These are phyloP conservation scores for Drosophila affinis DNA, from an alignment of 2,888 invertebrate genomes.

Conservation along the genomic window DNA sequence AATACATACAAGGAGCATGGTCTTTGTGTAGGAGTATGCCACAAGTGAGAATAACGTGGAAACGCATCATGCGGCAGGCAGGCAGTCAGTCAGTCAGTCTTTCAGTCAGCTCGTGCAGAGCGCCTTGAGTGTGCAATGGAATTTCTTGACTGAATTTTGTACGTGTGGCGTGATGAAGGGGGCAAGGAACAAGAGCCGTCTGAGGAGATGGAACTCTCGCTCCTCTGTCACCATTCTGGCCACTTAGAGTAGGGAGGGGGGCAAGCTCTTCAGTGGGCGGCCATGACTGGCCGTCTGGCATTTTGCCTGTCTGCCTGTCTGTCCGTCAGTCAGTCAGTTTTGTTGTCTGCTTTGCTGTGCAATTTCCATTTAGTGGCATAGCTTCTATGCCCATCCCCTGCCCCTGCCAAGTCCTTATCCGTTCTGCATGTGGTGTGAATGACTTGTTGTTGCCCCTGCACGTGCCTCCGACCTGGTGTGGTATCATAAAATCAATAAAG, in stretches of 20 bases:
- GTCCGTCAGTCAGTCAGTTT: background rate
- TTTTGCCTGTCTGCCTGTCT: constrained; percentile 1
- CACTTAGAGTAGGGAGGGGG: constrained; percentile 17
- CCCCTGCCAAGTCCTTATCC: background rate
- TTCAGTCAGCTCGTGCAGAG: background rate
- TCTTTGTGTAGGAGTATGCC: background rate
- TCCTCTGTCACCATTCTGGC: constrained; percentile 34
- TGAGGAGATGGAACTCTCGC: background rate
- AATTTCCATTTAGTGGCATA: constrained; percentile 12
- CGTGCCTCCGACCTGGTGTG: constrained; percentile 55
- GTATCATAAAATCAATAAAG: constrained; percentile 60
- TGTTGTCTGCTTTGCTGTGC: constrained; percentile 1
- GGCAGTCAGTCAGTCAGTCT: too few relatives aligned
- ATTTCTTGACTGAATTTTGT: constrained; percentile 17
- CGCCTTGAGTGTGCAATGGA: constrained; percentile 7
- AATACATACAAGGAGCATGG: too few relatives aligned
- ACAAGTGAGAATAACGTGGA: background rate
- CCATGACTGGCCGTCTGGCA: constrained; percentile 3
- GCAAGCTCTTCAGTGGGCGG: constrained; percentile 10
- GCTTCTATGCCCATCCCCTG: background rate
- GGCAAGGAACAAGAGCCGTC: background rate
- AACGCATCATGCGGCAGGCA: background rate
- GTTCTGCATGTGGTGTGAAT: constrained; percentile 59
- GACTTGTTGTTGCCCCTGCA: constrained; percentile 60
- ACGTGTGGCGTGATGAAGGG: constrained; percentile 8